phyloP scores from a whole-genome alignment of 92 coral and sea anemone species.

The Epizoanthus rinbou region DNA sequence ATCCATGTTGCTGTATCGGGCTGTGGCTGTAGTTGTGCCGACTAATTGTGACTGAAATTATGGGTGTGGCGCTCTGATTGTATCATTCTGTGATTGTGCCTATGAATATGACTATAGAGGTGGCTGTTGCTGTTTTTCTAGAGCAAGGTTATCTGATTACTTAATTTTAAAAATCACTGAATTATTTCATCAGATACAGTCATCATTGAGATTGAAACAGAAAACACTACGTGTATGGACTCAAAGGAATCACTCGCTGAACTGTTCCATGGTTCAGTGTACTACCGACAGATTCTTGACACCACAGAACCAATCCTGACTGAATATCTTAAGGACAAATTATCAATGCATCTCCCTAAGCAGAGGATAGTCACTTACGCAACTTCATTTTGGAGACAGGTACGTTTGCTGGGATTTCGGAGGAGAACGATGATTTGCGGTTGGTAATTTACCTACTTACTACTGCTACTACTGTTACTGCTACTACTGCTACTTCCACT shows the following conservation, averaged over 20 bases:
- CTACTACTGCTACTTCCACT: no score
- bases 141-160: not conserved
- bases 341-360: slow-evolving; percentile 32
- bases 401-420: slow-evolving; percentile 2
- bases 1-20: no score
- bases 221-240: not conserved
- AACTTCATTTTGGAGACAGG: slow-evolving; percentile 83
- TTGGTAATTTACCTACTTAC: no score
- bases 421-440: no score
- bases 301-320: slow-evolving; percentile 62
- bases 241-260: slow-evolving; percentile 44
- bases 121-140: not conserved
- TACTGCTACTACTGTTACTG: no score
- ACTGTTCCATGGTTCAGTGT: slow-evolving; percentile 48
- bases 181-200: not conserved
- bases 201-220: slow-evolving; percentile 13
- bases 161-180: not conserved
- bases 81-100: no score
- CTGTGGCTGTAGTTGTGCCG: no score
- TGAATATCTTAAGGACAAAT: slow-evolving; percentile 37
- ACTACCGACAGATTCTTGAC: slow-evolving; percentile 38
- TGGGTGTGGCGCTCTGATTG: no score
- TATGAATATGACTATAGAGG: no score
- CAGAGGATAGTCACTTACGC: slow-evolving; percentile 59
- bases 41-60: no score